These are phyloP conservation scores for Pampus argenteus DNA, from an alignment of 2,797 vertebrate species.

Conservation along the genomic window DNA sequence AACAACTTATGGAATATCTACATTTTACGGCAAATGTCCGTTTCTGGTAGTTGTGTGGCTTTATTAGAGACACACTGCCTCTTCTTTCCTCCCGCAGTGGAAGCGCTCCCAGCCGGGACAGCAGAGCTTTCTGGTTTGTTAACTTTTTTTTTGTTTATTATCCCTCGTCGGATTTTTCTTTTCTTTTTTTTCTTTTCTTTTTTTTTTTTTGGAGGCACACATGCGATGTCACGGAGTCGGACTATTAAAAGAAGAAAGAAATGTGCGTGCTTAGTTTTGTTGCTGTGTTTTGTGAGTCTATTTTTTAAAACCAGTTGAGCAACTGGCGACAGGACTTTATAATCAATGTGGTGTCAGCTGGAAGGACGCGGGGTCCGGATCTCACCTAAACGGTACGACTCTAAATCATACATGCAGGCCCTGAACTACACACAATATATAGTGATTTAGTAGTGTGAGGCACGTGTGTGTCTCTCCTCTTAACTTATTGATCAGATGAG, in stretches of 20 bases:
- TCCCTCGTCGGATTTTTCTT: too few species aligned
- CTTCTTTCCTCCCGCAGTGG: slow-evolving; percentile 6
- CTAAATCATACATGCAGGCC: slow-evolving; percentile 13
- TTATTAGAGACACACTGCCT: background rate
- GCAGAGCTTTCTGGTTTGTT: slow-evolving; percentile 37
- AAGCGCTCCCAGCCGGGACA: slow-evolving; percentile 43
- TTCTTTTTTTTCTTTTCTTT: background rate
- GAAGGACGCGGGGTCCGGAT: slow-evolving; percentile 87
- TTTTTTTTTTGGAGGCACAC: slow-evolving; percentile 26
- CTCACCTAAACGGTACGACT: slow-evolving; percentile 87
- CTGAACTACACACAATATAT: background rate
- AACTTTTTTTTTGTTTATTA: slow-evolving; percentile 7
- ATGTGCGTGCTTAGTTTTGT: slow-evolving; percentile 33
- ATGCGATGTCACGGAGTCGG: slow-evolving; percentile 72
- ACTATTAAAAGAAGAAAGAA: slow-evolving; percentile 54
- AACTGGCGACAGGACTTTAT: slow-evolving; percentile 72
- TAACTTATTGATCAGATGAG: background rate
- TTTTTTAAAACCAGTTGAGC: slow-evolving; percentile 62
- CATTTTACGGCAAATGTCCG: background rate
- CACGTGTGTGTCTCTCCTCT: background rate
- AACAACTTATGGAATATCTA: slow-evolving; percentile 52
- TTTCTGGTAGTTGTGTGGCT: slow-evolving; percentile 25
- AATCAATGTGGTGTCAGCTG: slow-evolving; percentile 87
- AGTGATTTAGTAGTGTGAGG: background rate
- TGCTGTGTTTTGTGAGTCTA: slow-evolving; percentile 34